phyloP scores from a whole-genome alignment of 2,797 vertebrate species.

The Percopsis omiscomaycus region DNA sequence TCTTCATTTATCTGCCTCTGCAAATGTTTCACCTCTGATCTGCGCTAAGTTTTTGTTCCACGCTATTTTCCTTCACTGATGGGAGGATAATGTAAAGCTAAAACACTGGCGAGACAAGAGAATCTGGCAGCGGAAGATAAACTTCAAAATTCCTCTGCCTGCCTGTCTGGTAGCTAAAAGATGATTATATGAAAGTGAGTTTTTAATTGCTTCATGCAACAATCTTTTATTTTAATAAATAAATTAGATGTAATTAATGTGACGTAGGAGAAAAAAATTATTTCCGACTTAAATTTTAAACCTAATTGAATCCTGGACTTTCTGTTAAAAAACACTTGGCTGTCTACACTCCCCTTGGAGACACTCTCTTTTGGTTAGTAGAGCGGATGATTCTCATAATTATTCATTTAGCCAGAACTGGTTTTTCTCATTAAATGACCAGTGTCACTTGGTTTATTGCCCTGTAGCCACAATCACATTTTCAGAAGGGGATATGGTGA shows the following conservation, averaged over 20 bases:
- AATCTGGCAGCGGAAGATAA: constrained; percentile 28
- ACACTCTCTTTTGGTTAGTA: constrained; percentile 2
- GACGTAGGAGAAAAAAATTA: constrained; percentile 27
- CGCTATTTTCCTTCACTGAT: constrained; percentile 23
- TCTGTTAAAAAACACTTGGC: constrained; percentile 29
- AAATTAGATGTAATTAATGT: constrained; percentile 21
- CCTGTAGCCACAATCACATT: neutral
- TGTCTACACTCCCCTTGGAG: constrained; percentile 8
- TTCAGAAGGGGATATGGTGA: neutral
- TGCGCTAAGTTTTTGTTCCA: constrained; percentile 25
- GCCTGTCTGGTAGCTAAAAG: constrained; percentile 11
- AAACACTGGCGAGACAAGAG: constrained; percentile 14
- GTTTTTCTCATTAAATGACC: constrained; percentile 34
- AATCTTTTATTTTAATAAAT: constrained; percentile 31
- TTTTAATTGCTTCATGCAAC: constrained; percentile 45
- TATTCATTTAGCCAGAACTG: constrained; percentile 18
- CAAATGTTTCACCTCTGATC: constrained; percentile 42
- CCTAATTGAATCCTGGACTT: constrained; percentile 22
- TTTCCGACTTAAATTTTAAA: constrained; percentile 36
- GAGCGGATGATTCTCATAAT: constrained; percentile 26
- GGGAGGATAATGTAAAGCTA: constrained; percentile 19
- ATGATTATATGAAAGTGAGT: constrained; percentile 17
- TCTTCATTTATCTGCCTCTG: constrained; percentile 38
- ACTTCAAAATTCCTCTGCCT: constrained; percentile 9
- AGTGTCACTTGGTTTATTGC: neutral